These are phyloP conservation scores for Tetragonula clypearis DNA, from an alignment of 1,140 invertebrate genomes.

Conservation along the genomic window DNA sequence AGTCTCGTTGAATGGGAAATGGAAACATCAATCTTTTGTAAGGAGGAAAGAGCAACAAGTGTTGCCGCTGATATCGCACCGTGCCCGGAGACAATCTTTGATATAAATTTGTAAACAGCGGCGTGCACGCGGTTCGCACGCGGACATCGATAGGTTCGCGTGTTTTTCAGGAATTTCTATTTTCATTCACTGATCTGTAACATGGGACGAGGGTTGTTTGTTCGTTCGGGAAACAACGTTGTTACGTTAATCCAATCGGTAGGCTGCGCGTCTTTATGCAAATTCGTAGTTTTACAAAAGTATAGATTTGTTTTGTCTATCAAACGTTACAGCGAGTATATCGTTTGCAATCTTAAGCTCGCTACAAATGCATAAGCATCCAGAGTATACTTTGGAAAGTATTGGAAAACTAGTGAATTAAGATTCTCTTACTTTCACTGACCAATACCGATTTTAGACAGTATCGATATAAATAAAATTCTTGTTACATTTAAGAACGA, in stretches of 20 bases:
- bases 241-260: neutral
- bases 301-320: no score
- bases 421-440: neutral
- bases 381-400: no score
- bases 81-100: constrained; percentile 38
- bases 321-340: no score
- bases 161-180: neutral
- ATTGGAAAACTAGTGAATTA: neutral
- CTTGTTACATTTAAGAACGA: no score
- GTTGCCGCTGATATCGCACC: constrained; percentile 51
- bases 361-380: no score
- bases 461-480: neutral
- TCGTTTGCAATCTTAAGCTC: no score
- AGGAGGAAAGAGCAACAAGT: constrained; percentile 63
- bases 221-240: no score
- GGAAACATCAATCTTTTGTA: constrained; percentile 36
- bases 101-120: constrained; percentile 44
- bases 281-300: no score
- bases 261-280: no score
- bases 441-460: neutral
- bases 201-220: neutral
- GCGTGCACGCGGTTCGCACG: neutral
- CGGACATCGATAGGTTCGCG: neutral
- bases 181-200: no score
- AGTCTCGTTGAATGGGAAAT: constrained; percentile 1